Percentiles rank a stretch among this genome's conserved stretches.
These are phyloP conservation scores for Pachliopta kotzebuea DNA, from an alignment of 2,888 invertebrate genomes.

Conservation along the genomic window DNA sequence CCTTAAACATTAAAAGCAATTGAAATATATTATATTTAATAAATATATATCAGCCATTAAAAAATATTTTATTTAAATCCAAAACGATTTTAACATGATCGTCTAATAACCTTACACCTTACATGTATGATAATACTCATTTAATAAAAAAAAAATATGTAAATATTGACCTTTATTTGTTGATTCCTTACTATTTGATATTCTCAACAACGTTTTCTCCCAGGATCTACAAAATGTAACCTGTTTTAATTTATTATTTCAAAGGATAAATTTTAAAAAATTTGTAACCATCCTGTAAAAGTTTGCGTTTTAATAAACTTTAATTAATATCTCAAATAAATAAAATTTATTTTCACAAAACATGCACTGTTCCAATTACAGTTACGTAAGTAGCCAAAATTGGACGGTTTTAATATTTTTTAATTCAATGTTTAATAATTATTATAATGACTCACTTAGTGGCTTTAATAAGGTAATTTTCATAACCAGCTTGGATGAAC, in stretches of 20 bases:
- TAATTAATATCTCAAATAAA: too few species aligned
- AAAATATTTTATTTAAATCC: too few species aligned
- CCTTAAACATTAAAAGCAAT: background rate
- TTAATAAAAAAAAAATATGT: background rate
- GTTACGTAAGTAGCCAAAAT: too few species aligned
- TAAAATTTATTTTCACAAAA: too few species aligned
- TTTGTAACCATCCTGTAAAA: background rate
- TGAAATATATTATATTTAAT: background rate
- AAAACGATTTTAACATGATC: too few species aligned
- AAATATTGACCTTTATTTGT: slow-evolving; percentile 20
- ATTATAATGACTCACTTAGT: slow-evolving; percentile 45
- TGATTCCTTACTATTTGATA: slow-evolving; percentile 30
- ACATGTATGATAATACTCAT: background rate
- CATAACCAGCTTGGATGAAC: slow-evolving; percentile 61
- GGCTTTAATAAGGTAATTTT: slow-evolving; percentile 62
- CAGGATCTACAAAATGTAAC: slow-evolving; percentile 51
- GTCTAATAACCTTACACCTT: too few species aligned
- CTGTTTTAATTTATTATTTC: too few species aligned
- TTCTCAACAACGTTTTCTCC: slow-evolving; percentile 57
- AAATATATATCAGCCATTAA: background rate
- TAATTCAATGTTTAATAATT: background rate
- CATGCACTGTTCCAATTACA: too few species aligned
- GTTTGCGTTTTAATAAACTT: too few species aligned
- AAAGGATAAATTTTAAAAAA: background rate
- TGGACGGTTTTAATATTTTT: background rate